Evolutionary conservation across 1,140 invertebrate species (phyloP), one percentile per base, ranked within the genome.

Genomic region (Heterodera schachtii): DNA sequence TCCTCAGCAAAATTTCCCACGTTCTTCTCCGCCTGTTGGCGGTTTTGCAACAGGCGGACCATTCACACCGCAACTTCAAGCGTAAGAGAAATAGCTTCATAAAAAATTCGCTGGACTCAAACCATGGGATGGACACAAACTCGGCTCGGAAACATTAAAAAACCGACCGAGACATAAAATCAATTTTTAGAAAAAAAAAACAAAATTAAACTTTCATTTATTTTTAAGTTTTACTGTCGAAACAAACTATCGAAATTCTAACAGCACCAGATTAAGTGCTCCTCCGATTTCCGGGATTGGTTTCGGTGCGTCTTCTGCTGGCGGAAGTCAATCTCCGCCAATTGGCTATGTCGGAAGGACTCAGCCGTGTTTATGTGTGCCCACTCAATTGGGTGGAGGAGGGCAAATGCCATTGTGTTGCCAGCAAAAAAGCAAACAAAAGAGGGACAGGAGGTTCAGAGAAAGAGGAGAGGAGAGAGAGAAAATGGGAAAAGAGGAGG

Each of bases 341-440:
- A 71, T 46, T 71, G 31, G 69, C 41, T 31, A 31, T 31, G 67
- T 4, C 67, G 67, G 67, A 21, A 7, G 2, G 19, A 31, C 43
- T 9, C 69, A 21, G 69, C 31, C 69, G 31, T 71, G 69, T 7
- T 43, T 71, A 41, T 71, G 69, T 46, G 69, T 71, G 31, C 44
- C 69, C 3, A 11, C 69, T 41, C 69, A n/a, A 11, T 11, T 41
- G 69, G 69, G 69, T 41, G 4, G 69, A 41, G 69, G 69, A 41
- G 69, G 69, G 11, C 69, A 71, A 71, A 71, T 71, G 69, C 69
- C 69, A 41, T 41, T 41, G 41, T 71, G 69, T 41, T 71, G 69
- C 21, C 16, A 41, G 41, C 41, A 71, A 16, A 71, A 71, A 41
- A 71, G 19, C 6, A 71, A 71, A 19, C 69, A 41, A 41, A 71